Evolutionary conservation across 1,140 invertebrate genomes (phyloP).

Genomic region (Mactra quadrangularis): DNA sequence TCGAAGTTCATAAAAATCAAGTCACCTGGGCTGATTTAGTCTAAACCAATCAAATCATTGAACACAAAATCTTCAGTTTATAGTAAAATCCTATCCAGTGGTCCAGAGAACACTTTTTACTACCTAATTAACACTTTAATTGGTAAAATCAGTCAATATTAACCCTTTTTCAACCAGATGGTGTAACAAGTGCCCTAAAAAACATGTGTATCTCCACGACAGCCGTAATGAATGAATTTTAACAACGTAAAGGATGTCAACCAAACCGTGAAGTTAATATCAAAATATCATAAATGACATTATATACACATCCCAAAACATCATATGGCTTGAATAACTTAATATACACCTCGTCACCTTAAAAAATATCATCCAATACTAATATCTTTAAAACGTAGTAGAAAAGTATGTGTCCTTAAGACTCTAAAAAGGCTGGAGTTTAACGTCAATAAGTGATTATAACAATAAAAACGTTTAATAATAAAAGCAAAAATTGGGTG

Average conservation of each 20-base stretch:
- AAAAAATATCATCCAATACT: too few species aligned
- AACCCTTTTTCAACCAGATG: conserved; percentile 47
- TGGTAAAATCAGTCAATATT: conserved; percentile 44
- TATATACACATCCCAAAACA: too few species aligned
- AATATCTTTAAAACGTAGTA: too few species aligned
- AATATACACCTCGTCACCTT: too few species aligned
- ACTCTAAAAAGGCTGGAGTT: too few species aligned
- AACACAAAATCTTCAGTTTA: neutral
- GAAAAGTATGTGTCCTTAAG: too few species aligned
- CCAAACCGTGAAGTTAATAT: conserved; percentile 29
- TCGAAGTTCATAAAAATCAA: too few species aligned
- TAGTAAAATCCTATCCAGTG: conserved; percentile 16
- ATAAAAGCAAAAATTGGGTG: neutral
- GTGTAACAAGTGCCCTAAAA: neutral
- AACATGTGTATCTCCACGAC: conserved; percentile 13
- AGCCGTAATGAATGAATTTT: conserved; percentile 27
- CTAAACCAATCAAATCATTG: neutral
- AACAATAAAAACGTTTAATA: conserved; percentile 14
- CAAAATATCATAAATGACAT: conserved; percentile 47
- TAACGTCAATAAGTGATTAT: neutral
- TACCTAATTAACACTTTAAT: conserved; percentile 39
- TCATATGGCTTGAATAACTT: too few species aligned
- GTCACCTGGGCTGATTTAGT: too few species aligned
- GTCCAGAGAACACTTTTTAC: conserved; percentile 43
- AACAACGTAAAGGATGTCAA: conserved; percentile 16